Evolutionary conservation across 2,888 invertebrate genomes (phyloP), one percentile per base, ranked within the genome.

Genomic region (Rhogogaster chlorosoma): DNA sequence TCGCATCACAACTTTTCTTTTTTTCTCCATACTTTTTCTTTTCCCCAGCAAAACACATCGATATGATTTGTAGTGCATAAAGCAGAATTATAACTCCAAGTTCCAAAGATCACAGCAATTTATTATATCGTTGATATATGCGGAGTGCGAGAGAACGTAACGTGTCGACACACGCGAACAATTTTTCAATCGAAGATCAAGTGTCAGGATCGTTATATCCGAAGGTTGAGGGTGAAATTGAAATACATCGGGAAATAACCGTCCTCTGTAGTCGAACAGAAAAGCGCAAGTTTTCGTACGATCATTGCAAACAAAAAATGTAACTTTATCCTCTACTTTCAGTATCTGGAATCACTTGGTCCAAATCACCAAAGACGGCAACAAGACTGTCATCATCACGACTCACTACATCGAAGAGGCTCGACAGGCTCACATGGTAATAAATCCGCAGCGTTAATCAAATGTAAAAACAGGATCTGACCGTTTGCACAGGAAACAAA

Each of bases 381-480:
- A 97, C 93, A 98, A 98, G 94, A 99, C 99, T 29, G 98, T 99
- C 89, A 98, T 97, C 88, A 97, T 97, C 87, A 98, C 97, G 88
- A 97, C 99, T 92, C 98, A 99, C 96, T 99, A 99, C 92, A 98
- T 99, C 86, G 99, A 99, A 93, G 99, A 99, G 94, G 98, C 99
- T 29, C 94, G 98, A 89, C 98, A 98, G 94, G 98, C 98, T 86
- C 97, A 98, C 92, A 96, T 97, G 92, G 98, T 98, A 94, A 96
- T 95, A 89, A 57, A 75, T 75, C 9, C 53, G 10, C n/a, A n/a
- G 71, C 10, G 10, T 71, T n/a, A 26, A 12, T 70, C 1, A 61
- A 61, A 61, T 61, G 9, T 61, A 61, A 26, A 61, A 61, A 61
- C 9, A 26, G 10, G 12, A 26, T 61, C 4, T 61, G 61, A 61